Evolutionary conservation across 2,113 vertebrate genomes (phyloP), one percentile per base, ranked within the genome.

Genomic region (Nycticryphes semicollaris): DNA sequence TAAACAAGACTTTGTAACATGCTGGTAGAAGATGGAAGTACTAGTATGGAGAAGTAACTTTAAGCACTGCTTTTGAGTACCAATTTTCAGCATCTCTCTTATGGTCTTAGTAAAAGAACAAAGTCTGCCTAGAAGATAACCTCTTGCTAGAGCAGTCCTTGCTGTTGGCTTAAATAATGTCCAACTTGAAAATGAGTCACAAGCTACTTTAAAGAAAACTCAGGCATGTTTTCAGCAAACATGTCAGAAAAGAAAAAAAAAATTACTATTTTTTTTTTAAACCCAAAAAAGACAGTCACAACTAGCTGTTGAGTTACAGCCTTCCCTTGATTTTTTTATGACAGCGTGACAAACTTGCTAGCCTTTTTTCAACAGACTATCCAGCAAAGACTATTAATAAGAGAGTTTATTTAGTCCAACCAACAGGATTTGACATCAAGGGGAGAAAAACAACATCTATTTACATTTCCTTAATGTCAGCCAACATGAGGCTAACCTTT

Each of bases 401-500:
- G 5, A 47, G 85, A 77, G 50, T 84, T 64, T 51, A 77, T 74
- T 77, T 68, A 81, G 39, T 41, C 35, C 35, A 84, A 14, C 35
- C 30, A 90, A 64, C 35, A 84, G 12, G 18, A 74, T 92, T 69
- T 59, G 41, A 56, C 37, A 70, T 33, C n/a, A 89, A 74, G 20
- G 51, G 56, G 25, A 86, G 21, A 57, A 92, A 96, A 90, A 10
- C 31, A 83, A 30, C 68, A 77, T 84, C 63, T 84, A 39, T 84
- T 95, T 93, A n/a, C 22, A 25, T 85, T 87, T 93, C 24, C 24
- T 72, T 78, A 92, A 93, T 72, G 83, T 93, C 93, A 94, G 1
- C 56, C 35, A 59, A 45, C 13, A 53, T 23, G 27, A 77, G 66
- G 48, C 23, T 78, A 80, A 81, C 51, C 90, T 92, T 92, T 79